A percentile compares a stretch with the other conserved stretches of the same genome.
Conservation (phyloP, 2,888 invertebrate genomes). For the Hirudinaria manillensis region DNA sequence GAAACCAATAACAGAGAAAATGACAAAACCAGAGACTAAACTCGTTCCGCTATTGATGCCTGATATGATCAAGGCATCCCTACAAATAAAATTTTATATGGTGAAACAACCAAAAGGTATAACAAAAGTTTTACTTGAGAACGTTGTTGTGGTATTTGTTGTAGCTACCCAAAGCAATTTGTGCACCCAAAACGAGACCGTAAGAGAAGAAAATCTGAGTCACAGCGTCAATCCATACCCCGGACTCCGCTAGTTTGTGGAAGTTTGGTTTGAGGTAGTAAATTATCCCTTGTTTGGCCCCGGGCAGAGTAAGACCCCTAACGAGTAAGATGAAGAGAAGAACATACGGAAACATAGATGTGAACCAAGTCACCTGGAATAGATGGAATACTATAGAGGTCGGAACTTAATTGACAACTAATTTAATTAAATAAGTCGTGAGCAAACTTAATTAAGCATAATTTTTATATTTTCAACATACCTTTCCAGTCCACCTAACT, state of each 20-base stretch:
- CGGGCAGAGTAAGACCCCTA: conserved; percentile 49
- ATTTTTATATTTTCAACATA: conserved; percentile 49
- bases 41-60: conserved; percentile 56
- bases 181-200: conserved; percentile 87
- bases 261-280: conserved; percentile 48
- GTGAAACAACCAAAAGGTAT: too few species aligned
- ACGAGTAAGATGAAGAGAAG: conserved; percentile 49
- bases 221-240: conserved; percentile 97
- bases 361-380: conserved; percentile 80
- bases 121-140: conserved; percentile 71
- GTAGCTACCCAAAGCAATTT: conserved; percentile 93
- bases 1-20: conserved; percentile 58
- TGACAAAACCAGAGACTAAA: conserved; percentile 57
- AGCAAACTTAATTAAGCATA: too few species aligned
- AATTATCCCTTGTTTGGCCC: conserved; percentile 21
- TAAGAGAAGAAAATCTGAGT: conserved; percentile 99
- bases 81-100: conserved; percentile 39
- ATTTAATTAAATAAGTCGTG: too few species aligned
- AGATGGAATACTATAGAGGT: too few species aligned
- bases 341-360: conserved; percentile 68
- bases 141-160: conserved; percentile 97
- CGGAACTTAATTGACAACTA: too few species aligned
- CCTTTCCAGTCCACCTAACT: conserved; percentile 96
- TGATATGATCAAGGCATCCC: conserved; percentile 56
- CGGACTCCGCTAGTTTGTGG: conserved; percentile 76